A percentile compares a stretch with the other conserved stretches of the same genome.
These are phyloP conservation scores for Chroicocephalus ridibundus DNA, from an alignment of 2,113 vertebrate genomes.

Conservation along the genomic window DNA sequence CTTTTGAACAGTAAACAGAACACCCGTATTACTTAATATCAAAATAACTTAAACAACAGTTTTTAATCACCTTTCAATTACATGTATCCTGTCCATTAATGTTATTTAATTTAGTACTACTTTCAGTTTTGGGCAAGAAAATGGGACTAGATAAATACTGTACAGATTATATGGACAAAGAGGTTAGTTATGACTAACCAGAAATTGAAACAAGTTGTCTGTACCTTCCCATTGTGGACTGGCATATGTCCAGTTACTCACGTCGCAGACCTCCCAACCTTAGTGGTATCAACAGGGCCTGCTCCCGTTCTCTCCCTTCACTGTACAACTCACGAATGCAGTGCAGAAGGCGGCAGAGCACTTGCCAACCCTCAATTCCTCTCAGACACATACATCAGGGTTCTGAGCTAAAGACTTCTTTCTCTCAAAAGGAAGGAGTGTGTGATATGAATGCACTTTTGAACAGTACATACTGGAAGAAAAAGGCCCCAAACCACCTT, in stretches of 20 bases:
- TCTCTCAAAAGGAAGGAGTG: not conserved
- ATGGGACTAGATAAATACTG: not conserved
- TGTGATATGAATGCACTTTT: not conserved
- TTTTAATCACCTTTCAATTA: not conserved
- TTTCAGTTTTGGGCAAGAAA: not conserved
- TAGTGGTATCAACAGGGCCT: not conserved
- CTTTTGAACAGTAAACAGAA: not conserved
- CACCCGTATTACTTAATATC: not conserved
- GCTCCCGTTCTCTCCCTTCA: not conserved
- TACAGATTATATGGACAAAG: not conserved
- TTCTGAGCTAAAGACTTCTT: not conserved
- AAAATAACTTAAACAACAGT: not conserved
- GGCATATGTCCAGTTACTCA: not conserved
- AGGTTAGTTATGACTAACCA: not conserved
- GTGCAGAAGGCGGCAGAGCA: not conserved
- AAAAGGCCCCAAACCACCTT: not conserved
- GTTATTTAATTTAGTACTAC: not conserved
- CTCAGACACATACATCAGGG: not conserved
- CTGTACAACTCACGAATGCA: accelerated
- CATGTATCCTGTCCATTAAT: not conserved
- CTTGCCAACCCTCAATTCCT: not conserved
- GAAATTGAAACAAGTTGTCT: not conserved
- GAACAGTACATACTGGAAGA: not conserved
- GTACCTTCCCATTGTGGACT: not conserved
- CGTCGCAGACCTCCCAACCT: not conserved